phyloP scores from a whole-genome alignment of 2,888 invertebrate genomes.

The Napeogenes inachia region DNA sequence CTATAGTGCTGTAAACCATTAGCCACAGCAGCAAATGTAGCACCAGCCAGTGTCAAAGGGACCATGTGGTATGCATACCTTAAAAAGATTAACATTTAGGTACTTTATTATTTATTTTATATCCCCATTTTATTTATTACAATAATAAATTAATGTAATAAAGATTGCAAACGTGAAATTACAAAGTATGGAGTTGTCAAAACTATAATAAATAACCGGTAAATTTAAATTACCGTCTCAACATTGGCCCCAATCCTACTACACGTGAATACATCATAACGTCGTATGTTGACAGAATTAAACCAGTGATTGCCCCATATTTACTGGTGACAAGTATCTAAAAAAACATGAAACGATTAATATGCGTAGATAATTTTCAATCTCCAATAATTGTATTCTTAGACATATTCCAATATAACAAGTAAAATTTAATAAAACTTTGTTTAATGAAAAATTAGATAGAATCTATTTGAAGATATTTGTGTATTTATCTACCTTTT shows the following conservation, averaged over 20 bases:
- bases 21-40: conserved; percentile 57
- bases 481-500: conserved; percentile 8
- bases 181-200: background rate
- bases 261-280: conserved; percentile 58
- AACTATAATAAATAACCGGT: background rate
- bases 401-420: background rate
- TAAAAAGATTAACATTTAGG: background rate
- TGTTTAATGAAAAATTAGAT: background rate
- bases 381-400: too few relatives aligned
- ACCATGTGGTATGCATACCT: conserved; percentile 54
- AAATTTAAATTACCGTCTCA: conserved; percentile 39
- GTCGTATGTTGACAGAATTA: conserved; percentile 41
- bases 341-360: background rate
- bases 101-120: too few relatives aligned
- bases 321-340: conserved; percentile 18
- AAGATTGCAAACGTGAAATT: too few relatives aligned
- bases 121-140: too few relatives aligned
- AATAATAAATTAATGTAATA: too few relatives aligned
- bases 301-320: conserved; percentile 19
- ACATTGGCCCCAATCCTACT: conserved; percentile 42
- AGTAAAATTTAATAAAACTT: background rate
- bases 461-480: background rate
- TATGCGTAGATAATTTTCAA: too few relatives aligned
- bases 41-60: conserved; percentile 59
- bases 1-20: conserved; percentile 42